Base-by-base conservation (phyloP, 2,113 vertebrate species). In the Ciconia stormi region DNA sequence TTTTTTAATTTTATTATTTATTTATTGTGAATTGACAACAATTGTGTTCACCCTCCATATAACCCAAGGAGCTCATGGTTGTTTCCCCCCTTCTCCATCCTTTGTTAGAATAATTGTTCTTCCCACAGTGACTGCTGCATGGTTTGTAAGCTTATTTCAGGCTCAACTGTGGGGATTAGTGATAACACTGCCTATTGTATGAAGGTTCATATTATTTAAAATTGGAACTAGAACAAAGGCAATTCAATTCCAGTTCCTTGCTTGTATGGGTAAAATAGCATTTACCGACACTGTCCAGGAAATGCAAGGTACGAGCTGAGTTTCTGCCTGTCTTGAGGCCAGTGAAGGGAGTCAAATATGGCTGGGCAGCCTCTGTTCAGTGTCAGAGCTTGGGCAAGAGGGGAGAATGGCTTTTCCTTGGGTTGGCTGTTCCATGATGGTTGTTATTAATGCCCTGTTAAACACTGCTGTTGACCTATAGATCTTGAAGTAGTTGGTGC, bases 81-180 rank as follows among this genome's bases (percentile, higher is more conserved):
- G 62, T 69, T 74, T 55, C 53, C n/a, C 44, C 71, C 71, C 49
- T 78, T 65, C 76, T 76, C 71, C 21, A 23, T 56, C 94, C 96
- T 97, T 97, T 98, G 97, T 97, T 95, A 82, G 86, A 96, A 93
- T 97, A 97, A 98, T 97, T 97, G 97, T 93, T 97, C 93, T 97
- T 97, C 97, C 96, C 97, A 82, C 79, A 87, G 95, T 95, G 98
- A 88, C 95, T 98, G 81, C 97, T 42, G 82, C 90, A 67, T 78
- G 96, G 96, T 97, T 98, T 96, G 97, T 97, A 96, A 98, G 97
- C 83, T 58, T 96, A 95, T 98, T 98, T 96, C 86, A 82, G 97
- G 97, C 95, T 96, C 73, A 89, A 13, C 97, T 83, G 94, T 95
- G 94, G 96, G 98, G 97, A 98, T 94, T 96, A 95, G 96, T 78